Percentiles rank a stretch among this genome's conserved stretches.
Evolutionary conservation across 2,113 vertebrate species (phyloP).

Genomic region (Malurus alboscapulatus): DNA sequence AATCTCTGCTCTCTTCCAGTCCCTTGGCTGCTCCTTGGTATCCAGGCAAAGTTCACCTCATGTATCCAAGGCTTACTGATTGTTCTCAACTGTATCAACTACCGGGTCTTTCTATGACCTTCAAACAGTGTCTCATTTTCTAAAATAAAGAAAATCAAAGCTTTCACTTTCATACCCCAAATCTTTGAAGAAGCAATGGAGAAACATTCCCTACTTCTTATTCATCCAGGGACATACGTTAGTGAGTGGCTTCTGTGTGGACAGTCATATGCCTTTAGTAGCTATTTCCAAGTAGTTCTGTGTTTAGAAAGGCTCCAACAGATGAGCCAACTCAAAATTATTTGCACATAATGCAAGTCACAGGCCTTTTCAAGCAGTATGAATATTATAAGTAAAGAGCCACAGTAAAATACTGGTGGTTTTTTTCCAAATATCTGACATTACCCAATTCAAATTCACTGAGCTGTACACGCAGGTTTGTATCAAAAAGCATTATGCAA

Average conservation of each 20-base stretch:
- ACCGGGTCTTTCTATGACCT: not conserved
- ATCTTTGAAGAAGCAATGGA: not conserved
- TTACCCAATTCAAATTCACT: not conserved
- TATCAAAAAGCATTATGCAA: not conserved
- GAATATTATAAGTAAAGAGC: not conserved
- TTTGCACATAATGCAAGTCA: not conserved
- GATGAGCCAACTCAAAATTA: not conserved
- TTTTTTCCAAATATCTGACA: not conserved
- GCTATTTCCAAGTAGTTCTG: not conserved
- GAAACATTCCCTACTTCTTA: not conserved
- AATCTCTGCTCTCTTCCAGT: not conserved
- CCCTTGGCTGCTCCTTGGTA: not conserved
- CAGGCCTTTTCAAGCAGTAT: not conserved
- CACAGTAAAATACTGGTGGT: accelerated
- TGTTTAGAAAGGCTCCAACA: not conserved
- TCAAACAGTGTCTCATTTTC: not conserved
- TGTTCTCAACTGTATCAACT: not conserved
- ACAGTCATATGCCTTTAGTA: accelerated
- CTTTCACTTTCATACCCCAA: not conserved
- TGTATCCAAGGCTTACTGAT: not conserved
- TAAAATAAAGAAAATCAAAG: not conserved
- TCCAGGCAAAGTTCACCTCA: too few species aligned
- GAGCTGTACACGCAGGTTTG: not conserved
- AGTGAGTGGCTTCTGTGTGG: not conserved
- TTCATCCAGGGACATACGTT: not conserved